Percentiles rank a stretch among this genome's conserved stretches.
phyloP scores from a whole-genome alignment of 2,113 vertebrate genomes.

The Tachuris rubrigastra region DNA sequence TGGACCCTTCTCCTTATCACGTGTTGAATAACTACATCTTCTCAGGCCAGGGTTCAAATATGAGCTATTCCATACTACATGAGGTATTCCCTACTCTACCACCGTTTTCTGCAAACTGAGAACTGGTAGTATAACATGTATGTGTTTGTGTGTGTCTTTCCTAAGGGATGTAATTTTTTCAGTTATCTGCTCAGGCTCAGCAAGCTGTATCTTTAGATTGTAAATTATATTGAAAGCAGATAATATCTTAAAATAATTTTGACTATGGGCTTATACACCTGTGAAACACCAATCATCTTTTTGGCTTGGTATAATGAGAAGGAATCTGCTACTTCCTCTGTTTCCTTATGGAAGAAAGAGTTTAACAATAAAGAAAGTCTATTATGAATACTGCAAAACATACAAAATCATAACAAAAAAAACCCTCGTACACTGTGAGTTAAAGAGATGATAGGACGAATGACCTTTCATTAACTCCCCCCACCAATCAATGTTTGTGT shows the following conservation, averaged over 20 bases:
- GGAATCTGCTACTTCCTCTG: neutral
- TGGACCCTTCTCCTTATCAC: neutral
- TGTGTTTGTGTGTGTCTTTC: neutral
- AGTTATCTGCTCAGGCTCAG: neutral
- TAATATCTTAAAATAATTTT: neutral
- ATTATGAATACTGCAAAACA: neutral
- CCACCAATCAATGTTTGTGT: neutral
- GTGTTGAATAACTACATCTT: neutral
- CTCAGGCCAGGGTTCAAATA: neutral
- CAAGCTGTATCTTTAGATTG: neutral
- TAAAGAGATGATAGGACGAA: neutral
- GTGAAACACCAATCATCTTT: neutral
- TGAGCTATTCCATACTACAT: too few relatives aligned
- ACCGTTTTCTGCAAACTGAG: neutral
- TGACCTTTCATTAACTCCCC: neutral
- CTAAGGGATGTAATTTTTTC: neutral
- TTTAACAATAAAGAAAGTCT: neutral
- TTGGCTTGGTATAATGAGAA: neutral
- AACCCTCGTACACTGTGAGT: neutral
- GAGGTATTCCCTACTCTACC: neutral
- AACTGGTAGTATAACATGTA: fast-evolving
- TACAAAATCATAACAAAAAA: neutral
- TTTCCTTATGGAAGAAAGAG: neutral
- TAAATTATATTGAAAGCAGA: neutral
- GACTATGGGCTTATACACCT: neutral